phyloP scores from a whole-genome alignment of 1,140 invertebrate genomes.

The Ctenoplectra terminalis region DNA sequence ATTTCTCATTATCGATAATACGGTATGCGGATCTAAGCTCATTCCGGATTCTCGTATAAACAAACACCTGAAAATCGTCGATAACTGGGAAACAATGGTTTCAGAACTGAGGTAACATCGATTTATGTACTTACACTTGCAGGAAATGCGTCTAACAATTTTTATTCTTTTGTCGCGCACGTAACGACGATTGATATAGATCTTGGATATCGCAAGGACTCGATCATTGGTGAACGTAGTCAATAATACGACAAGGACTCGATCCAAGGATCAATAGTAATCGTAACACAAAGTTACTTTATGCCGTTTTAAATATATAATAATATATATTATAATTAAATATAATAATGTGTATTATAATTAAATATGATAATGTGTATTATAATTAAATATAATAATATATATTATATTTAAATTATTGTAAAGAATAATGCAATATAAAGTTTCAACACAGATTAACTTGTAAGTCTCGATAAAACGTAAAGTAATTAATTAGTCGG shows the following conservation, averaged over 20 bases:
- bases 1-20: neutral
- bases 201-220: slow-evolving; percentile 26
- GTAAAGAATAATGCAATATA: too few relatives aligned
- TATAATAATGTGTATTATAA: too few relatives aligned
- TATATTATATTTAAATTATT: too few relatives aligned
- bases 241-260: neutral
- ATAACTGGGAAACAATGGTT: neutral
- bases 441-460: too few relatives aligned
- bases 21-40: neutral
- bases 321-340: too few relatives aligned
- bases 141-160: neutral
- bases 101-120: neutral
- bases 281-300: neutral
- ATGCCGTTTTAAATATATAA: too few relatives aligned
- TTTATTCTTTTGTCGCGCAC: neutral
- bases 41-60: neutral
- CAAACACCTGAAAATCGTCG: neutral
- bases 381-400: too few relatives aligned
- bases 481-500: too few relatives aligned
- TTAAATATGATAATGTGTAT: too few relatives aligned
- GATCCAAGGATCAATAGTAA: slow-evolving; percentile 17
- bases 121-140: neutral
- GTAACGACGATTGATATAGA: neutral
- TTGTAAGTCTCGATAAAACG: too few relatives aligned
- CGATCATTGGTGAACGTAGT: slow-evolving; percentile 1